These are phyloP conservation scores for Chloroceryle inda DNA, from an alignment of 2,797 vertebrate genomes.

Conservation along the genomic window DNA sequence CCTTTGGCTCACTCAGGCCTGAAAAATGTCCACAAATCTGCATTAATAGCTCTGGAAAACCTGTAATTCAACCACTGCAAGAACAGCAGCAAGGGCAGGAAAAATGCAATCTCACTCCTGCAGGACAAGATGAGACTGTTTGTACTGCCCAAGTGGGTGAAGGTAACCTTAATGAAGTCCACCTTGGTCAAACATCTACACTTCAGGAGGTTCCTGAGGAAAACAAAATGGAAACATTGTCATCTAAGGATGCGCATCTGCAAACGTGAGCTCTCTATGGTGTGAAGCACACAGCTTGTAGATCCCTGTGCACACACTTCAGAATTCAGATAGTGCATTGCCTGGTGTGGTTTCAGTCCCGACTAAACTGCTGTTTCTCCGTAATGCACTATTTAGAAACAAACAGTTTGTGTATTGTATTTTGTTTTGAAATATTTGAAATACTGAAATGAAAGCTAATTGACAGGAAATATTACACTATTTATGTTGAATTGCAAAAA, in stretches of 20 bases:
- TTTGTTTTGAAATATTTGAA: background rate
- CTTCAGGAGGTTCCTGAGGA: slow-evolving; percentile 45
- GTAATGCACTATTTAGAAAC: background rate
- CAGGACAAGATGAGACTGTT: slow-evolving; percentile 50
- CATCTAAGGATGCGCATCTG: slow-evolving; percentile 65
- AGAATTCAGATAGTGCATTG: background rate
- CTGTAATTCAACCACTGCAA: background rate
- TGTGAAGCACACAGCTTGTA: slow-evolving; percentile 20
- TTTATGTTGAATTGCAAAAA: background rate
- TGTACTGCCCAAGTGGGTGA: slow-evolving; percentile 44
- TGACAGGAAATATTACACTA: background rate
- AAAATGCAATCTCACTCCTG: background rate
- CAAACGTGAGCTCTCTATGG: slow-evolving; percentile 58
- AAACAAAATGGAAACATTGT: background rate
- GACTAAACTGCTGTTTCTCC: background rate
- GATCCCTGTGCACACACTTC: background rate
- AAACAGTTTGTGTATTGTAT: background rate
- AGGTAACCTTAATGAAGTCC: slow-evolving; percentile 51
- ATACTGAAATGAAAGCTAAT: background rate
- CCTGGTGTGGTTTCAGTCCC: background rate
- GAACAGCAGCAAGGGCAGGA: slow-evolving; percentile 33
- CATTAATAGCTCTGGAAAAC: slow-evolving; percentile 50
- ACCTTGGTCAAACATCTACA: slow-evolving; percentile 62
- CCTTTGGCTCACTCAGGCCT: slow-evolving; percentile 55
- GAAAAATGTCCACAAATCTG: slow-evolving; percentile 46